A percentile compares a stretch with the other conserved stretches of the same genome.
Evolutionary conservation across 2,797 vertebrate genomes (phyloP).

Genomic region (Mionectes olivaceus): DNA sequence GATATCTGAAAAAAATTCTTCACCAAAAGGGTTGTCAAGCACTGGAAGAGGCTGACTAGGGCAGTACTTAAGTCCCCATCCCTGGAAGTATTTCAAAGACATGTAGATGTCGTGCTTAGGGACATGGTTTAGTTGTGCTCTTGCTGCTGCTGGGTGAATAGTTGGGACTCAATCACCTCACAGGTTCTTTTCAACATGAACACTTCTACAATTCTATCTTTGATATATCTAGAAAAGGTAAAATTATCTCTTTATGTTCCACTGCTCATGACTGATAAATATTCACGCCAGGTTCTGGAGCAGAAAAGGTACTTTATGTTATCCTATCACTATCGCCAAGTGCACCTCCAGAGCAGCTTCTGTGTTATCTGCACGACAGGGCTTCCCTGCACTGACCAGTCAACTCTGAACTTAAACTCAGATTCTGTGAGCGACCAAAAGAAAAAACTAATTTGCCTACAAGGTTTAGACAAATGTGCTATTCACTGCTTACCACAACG

Average conservation of each 20-base stretch:
- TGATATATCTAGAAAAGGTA: background rate
- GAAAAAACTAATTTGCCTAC: background rate
- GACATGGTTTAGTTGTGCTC: background rate
- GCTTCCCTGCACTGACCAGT: background rate
- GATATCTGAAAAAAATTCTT: background rate
- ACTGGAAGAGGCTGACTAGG: background rate
- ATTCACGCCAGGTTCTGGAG: background rate
- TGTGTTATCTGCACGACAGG: background rate
- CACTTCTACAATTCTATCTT: background rate
- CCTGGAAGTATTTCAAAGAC: background rate
- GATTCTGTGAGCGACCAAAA: background rate
- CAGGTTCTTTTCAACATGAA: background rate
- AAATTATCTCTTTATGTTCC: background rate
- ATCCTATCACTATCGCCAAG: background rate
- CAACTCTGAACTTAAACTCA: background rate
- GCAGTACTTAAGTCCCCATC: background rate
- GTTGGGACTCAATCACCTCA: accelerated
- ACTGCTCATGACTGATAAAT: background rate
- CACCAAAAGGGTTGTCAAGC: background rate
- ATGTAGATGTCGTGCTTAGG: accelerated
- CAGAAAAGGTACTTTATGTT: background rate
- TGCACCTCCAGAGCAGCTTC: background rate
- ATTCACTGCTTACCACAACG: slow-evolving; percentile 85
- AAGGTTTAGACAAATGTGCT: background rate
- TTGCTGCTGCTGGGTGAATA: background rate